Evolutionary conservation across 2,113 vertebrate genomes (phyloP).

Genomic region (Lycocorax pyrrhopterus): DNA sequence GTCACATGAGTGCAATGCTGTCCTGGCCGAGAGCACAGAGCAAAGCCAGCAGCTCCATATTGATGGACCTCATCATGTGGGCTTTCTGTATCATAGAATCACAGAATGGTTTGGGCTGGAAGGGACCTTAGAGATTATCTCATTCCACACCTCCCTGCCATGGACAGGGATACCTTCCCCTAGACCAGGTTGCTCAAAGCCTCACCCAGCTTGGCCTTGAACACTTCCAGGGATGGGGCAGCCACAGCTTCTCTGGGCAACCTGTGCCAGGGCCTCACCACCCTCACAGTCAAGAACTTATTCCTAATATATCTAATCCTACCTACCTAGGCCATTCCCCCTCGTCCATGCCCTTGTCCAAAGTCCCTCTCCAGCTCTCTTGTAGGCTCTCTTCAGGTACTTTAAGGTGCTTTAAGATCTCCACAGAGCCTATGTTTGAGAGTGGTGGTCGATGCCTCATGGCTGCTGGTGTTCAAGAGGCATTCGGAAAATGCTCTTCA

Average conservation of each 20-base stretch:
- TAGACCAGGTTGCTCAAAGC: neutral
- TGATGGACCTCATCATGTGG: neutral
- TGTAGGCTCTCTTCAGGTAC: neutral
- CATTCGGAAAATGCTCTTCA: neutral
- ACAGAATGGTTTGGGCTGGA: neutral
- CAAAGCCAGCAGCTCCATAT: neutral
- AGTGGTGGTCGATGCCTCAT: neutral
- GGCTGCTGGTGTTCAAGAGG: neutral
- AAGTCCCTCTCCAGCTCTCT: neutral
- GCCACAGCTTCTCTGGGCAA: neutral
- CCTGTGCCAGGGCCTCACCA: neutral
- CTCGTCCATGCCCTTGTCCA: neutral
- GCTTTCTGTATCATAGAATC: neutral
- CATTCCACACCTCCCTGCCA: neutral
- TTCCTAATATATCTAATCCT: neutral
- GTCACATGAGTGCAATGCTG: neutral
- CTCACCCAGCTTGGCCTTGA: neutral
- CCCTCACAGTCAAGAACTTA: neutral
- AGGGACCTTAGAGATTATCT: neutral
- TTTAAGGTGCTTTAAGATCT: neutral
- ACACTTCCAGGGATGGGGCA: neutral
- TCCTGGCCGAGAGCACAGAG: neutral
- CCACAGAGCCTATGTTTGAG: neutral
- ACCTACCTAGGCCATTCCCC: neutral
- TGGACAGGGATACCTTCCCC: neutral